Percentiles rank a stretch among this genome's conserved stretches.
phyloP scores from a whole-genome alignment of 2,797 vertebrate species.

The Ciconia nigra region DNA sequence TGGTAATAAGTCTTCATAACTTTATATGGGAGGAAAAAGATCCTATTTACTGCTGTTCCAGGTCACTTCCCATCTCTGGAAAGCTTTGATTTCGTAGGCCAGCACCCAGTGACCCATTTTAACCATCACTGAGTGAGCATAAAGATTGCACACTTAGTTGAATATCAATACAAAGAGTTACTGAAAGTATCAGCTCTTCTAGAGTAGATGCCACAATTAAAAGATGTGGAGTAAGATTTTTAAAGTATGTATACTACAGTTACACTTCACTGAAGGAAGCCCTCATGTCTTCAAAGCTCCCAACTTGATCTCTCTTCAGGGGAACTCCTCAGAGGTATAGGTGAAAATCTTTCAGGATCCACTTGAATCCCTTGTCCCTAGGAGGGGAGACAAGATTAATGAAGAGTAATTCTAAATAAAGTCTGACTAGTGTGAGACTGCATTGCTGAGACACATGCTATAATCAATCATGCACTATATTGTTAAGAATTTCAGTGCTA shows the following conservation, averaged over 20 bases:
- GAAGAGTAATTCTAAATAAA: background rate
- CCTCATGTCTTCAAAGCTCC: background rate
- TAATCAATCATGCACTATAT: background rate
- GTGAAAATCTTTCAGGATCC: background rate
- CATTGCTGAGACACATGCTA: background rate
- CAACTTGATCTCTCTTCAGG: background rate
- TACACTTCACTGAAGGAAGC: background rate
- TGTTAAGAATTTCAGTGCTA: background rate
- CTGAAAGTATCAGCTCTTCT: background rate
- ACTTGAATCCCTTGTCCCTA: background rate
- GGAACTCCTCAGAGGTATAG: background rate
- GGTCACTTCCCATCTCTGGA: background rate
- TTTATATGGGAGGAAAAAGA: background rate
- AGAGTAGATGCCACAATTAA: background rate
- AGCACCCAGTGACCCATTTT: background rate
- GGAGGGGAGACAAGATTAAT: background rate
- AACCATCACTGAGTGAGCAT: background rate
- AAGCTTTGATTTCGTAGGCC: background rate
- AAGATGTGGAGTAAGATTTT: background rate
- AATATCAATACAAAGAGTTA: background rate
- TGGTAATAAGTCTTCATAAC: background rate
- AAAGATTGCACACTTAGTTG: background rate
- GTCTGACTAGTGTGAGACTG: background rate
- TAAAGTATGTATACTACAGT: background rate
- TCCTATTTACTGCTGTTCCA: background rate